phyloP scores from a whole-genome alignment of 1,140 invertebrate genomes.

The Zaprionus camerounensis region DNA sequence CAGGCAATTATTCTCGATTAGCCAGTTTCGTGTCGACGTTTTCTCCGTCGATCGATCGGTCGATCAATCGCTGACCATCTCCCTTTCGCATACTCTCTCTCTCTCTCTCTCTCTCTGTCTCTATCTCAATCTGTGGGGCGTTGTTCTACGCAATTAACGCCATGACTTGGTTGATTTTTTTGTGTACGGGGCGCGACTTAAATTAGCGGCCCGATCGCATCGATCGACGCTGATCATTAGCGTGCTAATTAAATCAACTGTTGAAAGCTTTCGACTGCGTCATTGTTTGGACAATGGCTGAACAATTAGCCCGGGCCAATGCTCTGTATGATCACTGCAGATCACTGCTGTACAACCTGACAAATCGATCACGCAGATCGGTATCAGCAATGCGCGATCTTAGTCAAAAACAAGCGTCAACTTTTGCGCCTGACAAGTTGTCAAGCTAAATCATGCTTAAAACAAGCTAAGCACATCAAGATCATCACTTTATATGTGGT shows the following conservation, averaged over 20 bases:
- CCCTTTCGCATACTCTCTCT: constrained; percentile 2
- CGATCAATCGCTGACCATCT: constrained; percentile 14
- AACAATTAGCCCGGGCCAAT: constrained; percentile 63
- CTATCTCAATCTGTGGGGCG: constrained; percentile 5
- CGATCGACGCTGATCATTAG: constrained; percentile 62
- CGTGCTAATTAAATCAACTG: constrained; percentile 76
- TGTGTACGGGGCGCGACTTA: constrained; percentile 28
- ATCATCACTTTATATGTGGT: neutral
- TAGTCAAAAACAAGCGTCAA: neutral
- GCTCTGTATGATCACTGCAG: constrained; percentile 10
- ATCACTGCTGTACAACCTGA: neutral
- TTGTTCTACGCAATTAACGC: constrained; percentile 72
- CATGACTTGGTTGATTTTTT: constrained; percentile 59
- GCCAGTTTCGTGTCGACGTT: constrained; percentile 60
- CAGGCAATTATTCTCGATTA: constrained; percentile 77
- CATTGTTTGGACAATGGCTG: constrained; percentile 77
- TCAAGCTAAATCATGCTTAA: neutral
- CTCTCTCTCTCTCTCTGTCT: constrained; percentile 15
- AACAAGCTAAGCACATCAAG: neutral
- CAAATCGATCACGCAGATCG: neutral
- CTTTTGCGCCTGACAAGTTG: neutral
- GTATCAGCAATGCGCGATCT: neutral
- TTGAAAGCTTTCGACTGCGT: constrained; percentile 58
- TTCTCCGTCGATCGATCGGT: constrained; percentile 18
- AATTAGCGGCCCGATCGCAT: constrained; percentile 56